Evolutionary conservation across 1,140 invertebrate species (phyloP).

Genomic region (Chrysomallon squamiferum): DNA sequence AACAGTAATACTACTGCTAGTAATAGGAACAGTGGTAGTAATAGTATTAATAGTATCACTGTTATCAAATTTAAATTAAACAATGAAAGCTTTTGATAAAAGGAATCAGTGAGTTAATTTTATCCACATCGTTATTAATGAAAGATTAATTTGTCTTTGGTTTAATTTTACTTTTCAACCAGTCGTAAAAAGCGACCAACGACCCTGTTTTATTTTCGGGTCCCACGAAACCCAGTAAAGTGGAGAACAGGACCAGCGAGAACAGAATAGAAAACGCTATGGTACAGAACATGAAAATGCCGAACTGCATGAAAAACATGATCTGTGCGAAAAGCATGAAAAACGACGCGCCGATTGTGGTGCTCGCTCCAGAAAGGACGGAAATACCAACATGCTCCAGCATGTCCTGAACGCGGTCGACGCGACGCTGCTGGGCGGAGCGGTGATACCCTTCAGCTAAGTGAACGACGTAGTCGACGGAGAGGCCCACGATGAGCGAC

Average conservation of each 20-base stretch:
- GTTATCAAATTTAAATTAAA: too few species aligned
- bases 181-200: conserved; percentile 17
- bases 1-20: too few species aligned
- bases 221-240: conserved; percentile 41
- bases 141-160: conserved; percentile 7
- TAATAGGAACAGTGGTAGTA: too few species aligned
- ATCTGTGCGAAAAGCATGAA: conserved; percentile 52
- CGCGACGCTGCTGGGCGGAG: conserved; percentile 37
- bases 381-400: conserved; percentile 52
- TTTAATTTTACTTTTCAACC: conserved; percentile 13
- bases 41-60: too few species aligned
- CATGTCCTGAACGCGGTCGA: conserved; percentile 40
- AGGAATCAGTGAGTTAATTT: too few species aligned
- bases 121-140: too few species aligned
- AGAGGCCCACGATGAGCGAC: conserved; percentile 52
- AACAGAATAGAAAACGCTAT: conserved; percentile 52
- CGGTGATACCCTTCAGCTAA: conserved; percentile 53
- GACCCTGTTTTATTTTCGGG: conserved; percentile 40
- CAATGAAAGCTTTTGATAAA: too few species aligned
- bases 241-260: conserved; percentile 42
- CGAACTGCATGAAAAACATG: conserved; percentile 50
- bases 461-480: conserved; percentile 59
- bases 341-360: conserved; percentile 44
- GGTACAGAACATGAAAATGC: conserved; percentile 52
- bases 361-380: conserved; percentile 47